Evolutionary conservation across 2,113 vertebrate species (phyloP).

Genomic region (Rattus rattus): DNA sequence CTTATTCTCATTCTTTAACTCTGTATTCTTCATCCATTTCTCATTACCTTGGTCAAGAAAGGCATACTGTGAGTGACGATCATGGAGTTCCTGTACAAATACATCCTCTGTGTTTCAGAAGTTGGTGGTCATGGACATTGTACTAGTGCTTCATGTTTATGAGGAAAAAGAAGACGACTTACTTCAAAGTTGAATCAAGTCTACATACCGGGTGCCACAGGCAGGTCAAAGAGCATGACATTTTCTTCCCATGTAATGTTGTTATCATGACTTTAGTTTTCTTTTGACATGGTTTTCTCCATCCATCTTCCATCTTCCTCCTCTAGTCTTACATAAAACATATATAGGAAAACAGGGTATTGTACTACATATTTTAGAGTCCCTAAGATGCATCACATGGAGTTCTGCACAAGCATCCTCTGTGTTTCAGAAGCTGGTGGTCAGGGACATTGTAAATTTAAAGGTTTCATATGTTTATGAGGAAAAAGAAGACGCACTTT

Average conservation of each 20-base stretch:
- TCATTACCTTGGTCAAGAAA: background rate
- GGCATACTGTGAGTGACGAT: fast-evolving
- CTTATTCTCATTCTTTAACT: background rate
- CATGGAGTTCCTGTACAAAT: background rate
- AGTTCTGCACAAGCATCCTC: background rate
- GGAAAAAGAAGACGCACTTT: background rate
- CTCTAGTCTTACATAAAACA: background rate
- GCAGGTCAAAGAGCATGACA: background rate
- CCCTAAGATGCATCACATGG: background rate
- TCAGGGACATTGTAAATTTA: background rate
- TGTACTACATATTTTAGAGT: background rate
- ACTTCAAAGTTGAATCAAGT: background rate
- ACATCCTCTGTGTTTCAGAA: background rate
- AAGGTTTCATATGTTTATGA: background rate
- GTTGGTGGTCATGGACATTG: background rate
- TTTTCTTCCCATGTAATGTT: background rate
- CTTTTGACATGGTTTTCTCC: background rate
- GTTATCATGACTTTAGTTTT: background rate
- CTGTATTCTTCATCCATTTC: background rate
- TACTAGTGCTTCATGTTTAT: background rate
- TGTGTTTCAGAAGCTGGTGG: background rate
- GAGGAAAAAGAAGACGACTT: background rate
- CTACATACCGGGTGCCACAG: background rate
- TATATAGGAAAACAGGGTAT: background rate
- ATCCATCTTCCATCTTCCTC: background rate